Base-by-base conservation (phyloP, 2,113 vertebrate species). In the Myotis davidii region DNA sequence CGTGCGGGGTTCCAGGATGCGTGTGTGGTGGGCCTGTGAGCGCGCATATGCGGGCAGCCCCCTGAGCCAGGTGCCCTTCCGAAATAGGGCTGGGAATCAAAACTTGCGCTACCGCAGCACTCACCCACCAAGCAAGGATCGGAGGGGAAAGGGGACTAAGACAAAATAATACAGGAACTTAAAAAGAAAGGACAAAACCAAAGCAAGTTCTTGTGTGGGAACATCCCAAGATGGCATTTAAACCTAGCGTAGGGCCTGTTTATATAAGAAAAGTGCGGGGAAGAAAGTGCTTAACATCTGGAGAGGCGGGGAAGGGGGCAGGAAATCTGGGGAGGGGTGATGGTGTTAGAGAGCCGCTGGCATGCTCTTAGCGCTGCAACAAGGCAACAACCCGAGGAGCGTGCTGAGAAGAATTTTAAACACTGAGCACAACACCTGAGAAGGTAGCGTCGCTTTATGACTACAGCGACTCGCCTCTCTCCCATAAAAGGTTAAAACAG, bases 381-480 rank as follows among this genome's bases (percentile, higher is more conserved):
- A 61, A 32, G 45, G n/a, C 77, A 90, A 85, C 92, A 95, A 94
- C 96, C 94, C 69, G 92, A 91, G 76, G 92, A 95, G 39, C 65
- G 4, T 32, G 27, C 6, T 3, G 45, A 67, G 79, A 34, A 84
- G 37, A 88, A 69, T 96, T 76, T 16, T 1, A 5, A 88, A 65
- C 42, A 39, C 11, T 9, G 21, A 79, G 29, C 50, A 52, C 18
- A 48, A 37, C 21, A 7, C 8, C 2, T 3, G 39, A 39, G 23
- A 87, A 76, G 32, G 70, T 21, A 42, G 32, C 1, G 4, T 37
- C 3, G 1, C 42, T 90, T 45, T 69, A 29, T 13, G 18, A 76
- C 42, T 64, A 89, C 52, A 90, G 45, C 12, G 20, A 87, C 70
- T 67, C 14, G 59, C 21, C 18, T 4, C 42, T 20, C 6, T 27